A percentile compares a stretch with the other conserved stretches of the same genome.
These are phyloP conservation scores for Phyllopteryx taeniolatus DNA, from an alignment of 2,113 vertebrate species.

Conservation along the genomic window DNA sequence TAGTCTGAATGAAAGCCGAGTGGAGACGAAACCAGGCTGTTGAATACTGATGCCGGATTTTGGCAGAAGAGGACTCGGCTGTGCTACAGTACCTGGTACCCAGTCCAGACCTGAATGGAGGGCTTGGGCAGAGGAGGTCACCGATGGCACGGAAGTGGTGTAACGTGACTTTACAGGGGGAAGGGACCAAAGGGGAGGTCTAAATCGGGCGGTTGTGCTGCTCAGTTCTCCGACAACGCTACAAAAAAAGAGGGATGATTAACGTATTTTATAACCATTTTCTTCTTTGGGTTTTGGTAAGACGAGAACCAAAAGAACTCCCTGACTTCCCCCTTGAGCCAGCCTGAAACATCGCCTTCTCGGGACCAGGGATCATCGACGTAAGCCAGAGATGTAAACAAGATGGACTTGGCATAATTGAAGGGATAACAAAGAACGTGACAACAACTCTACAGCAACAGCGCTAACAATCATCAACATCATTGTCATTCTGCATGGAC, in stretches of 20 bases:
- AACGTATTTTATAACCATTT: not conserved
- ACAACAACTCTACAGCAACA: slow-evolving; percentile 71
- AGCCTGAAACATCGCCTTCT: not conserved
- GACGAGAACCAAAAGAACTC: not conserved
- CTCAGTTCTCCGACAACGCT: not conserved
- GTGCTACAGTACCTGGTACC: slow-evolving; percentile 46
- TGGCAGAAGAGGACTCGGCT: slow-evolving; percentile 42
- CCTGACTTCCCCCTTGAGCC: not conserved
- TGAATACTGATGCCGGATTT: slow-evolving; percentile 34
- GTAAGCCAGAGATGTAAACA: slow-evolving; percentile 48
- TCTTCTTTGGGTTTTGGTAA: not conserved
- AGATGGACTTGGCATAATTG: slow-evolving; percentile 66
- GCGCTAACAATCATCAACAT: slow-evolving; percentile 60
- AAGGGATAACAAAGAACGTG: slow-evolving; percentile 63
- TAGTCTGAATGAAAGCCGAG: not conserved
- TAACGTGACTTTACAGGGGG: not conserved
- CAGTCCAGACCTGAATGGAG: slow-evolving; percentile 65
- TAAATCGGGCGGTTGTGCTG: slow-evolving; percentile 16
- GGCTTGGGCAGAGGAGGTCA: slow-evolving; percentile 14
- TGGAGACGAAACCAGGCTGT: slow-evolving; percentile 10
- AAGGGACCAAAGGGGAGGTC: slow-evolving; percentile 8
- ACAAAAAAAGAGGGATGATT: not conserved
- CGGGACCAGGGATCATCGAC: not conserved
- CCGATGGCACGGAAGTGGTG: slow-evolving; percentile 32
- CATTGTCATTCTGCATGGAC: slow-evolving; percentile 66